Conservation (phyloP, 2,113 vertebrate genomes). For the Dendrocopos noguchii region DNA sequence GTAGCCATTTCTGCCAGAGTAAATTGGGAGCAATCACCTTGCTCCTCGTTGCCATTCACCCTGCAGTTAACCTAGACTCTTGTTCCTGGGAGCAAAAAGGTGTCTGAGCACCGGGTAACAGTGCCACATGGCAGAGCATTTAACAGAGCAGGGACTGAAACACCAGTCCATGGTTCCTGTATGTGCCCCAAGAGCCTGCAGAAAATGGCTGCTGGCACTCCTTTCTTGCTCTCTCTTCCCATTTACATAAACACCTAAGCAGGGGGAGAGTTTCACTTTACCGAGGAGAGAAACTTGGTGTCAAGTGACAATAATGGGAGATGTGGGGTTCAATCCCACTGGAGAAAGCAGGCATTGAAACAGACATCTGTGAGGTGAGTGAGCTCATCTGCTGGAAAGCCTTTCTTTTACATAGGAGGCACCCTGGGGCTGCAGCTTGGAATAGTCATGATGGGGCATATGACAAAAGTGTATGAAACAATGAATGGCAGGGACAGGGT, state of each 20-base stretch:
- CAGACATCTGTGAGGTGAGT: background rate
- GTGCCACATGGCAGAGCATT: background rate
- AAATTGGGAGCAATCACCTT: slow-evolving; percentile 56
- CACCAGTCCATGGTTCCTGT: background rate
- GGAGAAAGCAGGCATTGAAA: background rate
- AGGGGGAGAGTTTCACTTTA: background rate
- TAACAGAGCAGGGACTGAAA: background rate
- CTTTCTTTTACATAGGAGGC: background rate
- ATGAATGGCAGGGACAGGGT: background rate
- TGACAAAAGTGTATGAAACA: background rate
- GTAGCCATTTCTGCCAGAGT: background rate
- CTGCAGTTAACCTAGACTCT: background rate
- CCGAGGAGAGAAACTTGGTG: background rate
- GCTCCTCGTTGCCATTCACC: background rate
- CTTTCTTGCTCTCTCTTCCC: background rate
- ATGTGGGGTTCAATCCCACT: background rate
- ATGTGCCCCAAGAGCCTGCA: background rate
- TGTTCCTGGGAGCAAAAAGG: background rate
- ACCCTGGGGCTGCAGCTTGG: background rate
- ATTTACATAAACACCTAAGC: background rate
- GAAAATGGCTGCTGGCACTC: background rate
- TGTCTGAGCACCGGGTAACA: background rate
- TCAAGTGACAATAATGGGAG: background rate
- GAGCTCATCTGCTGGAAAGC: background rate
- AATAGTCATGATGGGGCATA: background rate